These are phyloP conservation scores for Formica selysi DNA, from an alignment of 1,140 invertebrate genomes.

Conservation along the genomic window DNA sequence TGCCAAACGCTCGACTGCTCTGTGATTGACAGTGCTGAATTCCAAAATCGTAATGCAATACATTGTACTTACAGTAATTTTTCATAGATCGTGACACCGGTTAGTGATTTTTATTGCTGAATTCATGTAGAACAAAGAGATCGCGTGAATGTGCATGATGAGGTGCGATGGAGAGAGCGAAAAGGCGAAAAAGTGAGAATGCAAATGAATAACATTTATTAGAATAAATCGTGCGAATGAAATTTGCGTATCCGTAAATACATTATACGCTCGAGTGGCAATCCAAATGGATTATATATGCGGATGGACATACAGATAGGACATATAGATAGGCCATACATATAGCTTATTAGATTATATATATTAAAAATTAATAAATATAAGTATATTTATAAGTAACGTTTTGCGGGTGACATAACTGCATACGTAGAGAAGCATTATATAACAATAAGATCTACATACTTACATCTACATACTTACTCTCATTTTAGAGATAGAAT, in stretches of 20 bases:
- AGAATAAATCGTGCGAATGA: background rate
- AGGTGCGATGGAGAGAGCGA: constrained; percentile 33
- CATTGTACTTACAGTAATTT: constrained; percentile 84
- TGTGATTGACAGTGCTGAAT: constrained; percentile 80
- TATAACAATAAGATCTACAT: constrained; percentile 66
- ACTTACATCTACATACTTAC: constrained; percentile 46
- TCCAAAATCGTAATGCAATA: constrained; percentile 86
- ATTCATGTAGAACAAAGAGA: constrained; percentile 67
- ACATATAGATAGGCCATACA: constrained; percentile 22
- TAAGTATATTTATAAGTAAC: constrained; percentile 81
- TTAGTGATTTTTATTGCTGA: constrained; percentile 75
- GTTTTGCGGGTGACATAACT: constrained; percentile 83
- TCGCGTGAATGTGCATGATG: constrained; percentile 64
- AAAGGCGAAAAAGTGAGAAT: background rate
- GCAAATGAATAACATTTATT: constrained; percentile 33
- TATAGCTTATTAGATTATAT: constrained; percentile 52
- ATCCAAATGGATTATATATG: constrained; percentile 53
- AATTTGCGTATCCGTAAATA: constrained; percentile 63
- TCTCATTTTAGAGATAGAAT: constrained; percentile 73
- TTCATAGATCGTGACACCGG: constrained; percentile 76
- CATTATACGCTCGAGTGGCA: constrained; percentile 11
- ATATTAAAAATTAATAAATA: constrained; percentile 70
- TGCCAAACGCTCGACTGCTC: constrained; percentile 82
- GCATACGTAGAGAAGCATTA: constrained; percentile 78
- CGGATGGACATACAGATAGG: constrained; percentile 59